phyloP scores from a whole-genome alignment of 2,888 invertebrate genomes.

The Autographa gamma region DNA sequence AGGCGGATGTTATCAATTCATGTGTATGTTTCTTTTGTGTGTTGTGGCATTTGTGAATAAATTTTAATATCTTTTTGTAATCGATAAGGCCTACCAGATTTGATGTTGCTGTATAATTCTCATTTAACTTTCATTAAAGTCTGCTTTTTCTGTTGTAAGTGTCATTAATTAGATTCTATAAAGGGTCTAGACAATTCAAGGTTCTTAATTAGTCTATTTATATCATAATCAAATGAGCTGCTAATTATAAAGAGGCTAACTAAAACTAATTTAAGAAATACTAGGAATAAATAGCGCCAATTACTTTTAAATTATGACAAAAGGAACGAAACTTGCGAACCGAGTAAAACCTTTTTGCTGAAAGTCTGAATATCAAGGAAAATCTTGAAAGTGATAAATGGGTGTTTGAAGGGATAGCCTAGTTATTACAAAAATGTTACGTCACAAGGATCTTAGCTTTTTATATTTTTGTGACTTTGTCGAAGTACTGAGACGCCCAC shows the following conservation, averaged over 20 bases:
- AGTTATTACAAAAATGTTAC: conserved; percentile 36
- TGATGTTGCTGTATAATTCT: too few species aligned
- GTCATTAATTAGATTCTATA: too few species aligned
- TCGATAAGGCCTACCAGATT: too few species aligned
- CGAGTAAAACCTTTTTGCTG: conserved; percentile 27
- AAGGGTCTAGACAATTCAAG: too few species aligned
- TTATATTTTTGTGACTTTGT: conserved; percentile 44
- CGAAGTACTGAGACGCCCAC: conserved; percentile 25
- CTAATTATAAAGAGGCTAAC: not conserved
- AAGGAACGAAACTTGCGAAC: not conserved
- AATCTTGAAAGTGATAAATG: conserved; percentile 41
- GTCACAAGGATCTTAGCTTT: conserved; percentile 5
- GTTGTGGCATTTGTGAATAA: too few species aligned
- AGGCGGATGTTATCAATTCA: too few species aligned
- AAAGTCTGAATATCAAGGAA: conserved; percentile 23
- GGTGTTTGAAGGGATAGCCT: conserved; percentile 33
- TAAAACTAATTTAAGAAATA: not conserved
- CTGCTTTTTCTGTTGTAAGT: too few species aligned
- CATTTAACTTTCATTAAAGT: too few species aligned
- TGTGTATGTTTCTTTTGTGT: too few species aligned
- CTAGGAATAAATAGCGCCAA: not conserved
- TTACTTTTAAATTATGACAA: conserved; percentile 8
- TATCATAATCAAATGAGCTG: too few species aligned
- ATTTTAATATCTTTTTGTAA: too few species aligned
- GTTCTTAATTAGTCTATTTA: too few species aligned